These are phyloP conservation scores for Encarsia formosa DNA, from an alignment of 2,888 invertebrate species.

Conservation along the genomic window DNA sequence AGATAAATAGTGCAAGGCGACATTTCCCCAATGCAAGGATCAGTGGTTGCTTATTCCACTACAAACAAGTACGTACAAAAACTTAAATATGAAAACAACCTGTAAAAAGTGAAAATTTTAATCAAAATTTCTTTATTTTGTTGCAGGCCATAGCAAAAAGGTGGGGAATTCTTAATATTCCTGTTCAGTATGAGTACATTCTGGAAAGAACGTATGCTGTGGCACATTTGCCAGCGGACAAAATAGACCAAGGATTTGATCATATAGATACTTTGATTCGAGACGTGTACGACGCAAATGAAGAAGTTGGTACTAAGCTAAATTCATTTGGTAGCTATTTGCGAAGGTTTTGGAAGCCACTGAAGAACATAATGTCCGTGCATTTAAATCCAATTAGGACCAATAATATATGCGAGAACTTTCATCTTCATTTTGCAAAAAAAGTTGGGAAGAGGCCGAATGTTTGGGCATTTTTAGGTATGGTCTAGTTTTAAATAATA, in stretches of 20 bases:
- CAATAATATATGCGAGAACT: background rate
- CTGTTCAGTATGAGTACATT: background rate
- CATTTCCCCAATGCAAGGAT: background rate
- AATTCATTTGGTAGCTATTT: background rate
- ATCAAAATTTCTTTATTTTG: too few relatives aligned
- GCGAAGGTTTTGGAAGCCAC: background rate
- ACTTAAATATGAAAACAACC: background rate
- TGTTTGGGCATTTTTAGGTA: too few relatives aligned
- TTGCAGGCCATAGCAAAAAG: background rate
- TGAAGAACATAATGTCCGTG: background rate
- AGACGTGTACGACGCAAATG: background rate
- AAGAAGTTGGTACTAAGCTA: background rate
- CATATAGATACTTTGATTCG: background rate
- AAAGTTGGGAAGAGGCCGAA: too few relatives aligned
- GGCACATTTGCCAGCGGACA: background rate
- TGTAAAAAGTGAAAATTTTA: too few relatives aligned
- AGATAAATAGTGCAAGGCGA: background rate
- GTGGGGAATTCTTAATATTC: background rate
- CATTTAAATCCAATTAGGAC: background rate
- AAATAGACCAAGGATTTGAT: background rate
- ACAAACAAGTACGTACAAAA: background rate
- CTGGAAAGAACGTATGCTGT: slow-evolving; percentile 2
- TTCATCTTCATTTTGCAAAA: too few relatives aligned
- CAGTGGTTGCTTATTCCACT: background rate
- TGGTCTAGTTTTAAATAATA: too few relatives aligned